Base-by-base conservation (phyloP, 2,888 invertebrate genomes). In the Drosophila histrio region DNA sequence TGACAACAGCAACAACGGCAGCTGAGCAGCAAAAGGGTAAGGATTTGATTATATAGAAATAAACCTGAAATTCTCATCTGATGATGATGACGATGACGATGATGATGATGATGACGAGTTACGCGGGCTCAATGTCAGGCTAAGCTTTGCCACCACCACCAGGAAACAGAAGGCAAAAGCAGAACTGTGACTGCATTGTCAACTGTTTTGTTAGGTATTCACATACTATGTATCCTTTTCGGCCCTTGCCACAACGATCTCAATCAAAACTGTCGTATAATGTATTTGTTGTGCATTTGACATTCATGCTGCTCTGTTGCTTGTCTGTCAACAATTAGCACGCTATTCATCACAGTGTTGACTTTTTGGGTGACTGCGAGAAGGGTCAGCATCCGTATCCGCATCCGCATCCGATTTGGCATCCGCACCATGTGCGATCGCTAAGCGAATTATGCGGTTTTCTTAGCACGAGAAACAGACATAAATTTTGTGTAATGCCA, bases 271-370 rank as follows among this genome's bases (percentile, higher is more conserved):
- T 69, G 68, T 66, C 50, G 56, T 15, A 38, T 64, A 58, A 59
- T 63, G 65, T 72, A 61, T 82, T 82, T 87, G 86, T 78, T 87
- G 72, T 74, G 62, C 87, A 76, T 82, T 77, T 82, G 82, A 84
- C 76, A 87, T 84, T 82, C 81, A 87, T 81, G 71, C 79, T 7
- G 68, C 77, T 66, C 66, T 71, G 61, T 79, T 85, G 83, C 80
- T 67, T 87, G 87, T 82, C 89, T 90, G 89, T 89, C 89, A 89
- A 79, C 90, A 90, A 90, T 90, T 91, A 90, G 91, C 91, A 91
- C 90, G 87, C 91, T 90, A 90, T 90, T 90, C 90, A 90, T 90
- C 90, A 89, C 77, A 77, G 69, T 72, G 73, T 69, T 67, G 65
- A 76, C 76, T 75, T n/a, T 71, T 47, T 50, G 57, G 50, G 43